Evolutionary conservation across 1,140 invertebrate genomes (phyloP).

Genomic region (Microplitis demolitor): DNA sequence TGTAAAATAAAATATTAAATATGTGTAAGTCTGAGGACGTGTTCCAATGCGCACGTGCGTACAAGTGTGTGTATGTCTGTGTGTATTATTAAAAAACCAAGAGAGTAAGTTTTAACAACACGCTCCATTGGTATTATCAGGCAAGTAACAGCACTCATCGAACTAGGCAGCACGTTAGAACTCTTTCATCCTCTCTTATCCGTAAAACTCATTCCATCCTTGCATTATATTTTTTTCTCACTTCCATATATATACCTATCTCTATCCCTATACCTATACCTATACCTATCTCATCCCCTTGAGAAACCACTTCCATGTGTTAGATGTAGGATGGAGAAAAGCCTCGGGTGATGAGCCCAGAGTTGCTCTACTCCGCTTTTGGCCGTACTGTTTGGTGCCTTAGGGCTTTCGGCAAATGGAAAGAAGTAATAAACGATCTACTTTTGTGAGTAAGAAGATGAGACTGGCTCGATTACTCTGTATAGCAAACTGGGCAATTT

Average conservation of each 20-base stretch:
- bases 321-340: conserved; percentile 2
- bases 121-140: conserved; percentile 23
- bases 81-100: conserved; percentile 29
- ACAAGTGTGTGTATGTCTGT: not conserved
- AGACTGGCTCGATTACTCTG: conserved; percentile 2
- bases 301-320: conserved; percentile 8
- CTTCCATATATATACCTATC: not conserved
- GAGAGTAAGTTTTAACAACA: conserved; percentile 48
- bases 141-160: conserved; percentile 12
- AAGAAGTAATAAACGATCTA: conserved; percentile 37
- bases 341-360: not conserved
- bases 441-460: conserved; percentile 11
- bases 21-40: not conserved
- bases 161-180: conserved; percentile 22
- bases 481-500: conserved; percentile 14
- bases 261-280: too few species aligned
- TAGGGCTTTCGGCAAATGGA: conserved; percentile 31
- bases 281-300: not conserved
- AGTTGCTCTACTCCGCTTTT: not conserved
- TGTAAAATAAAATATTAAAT: not conserved
- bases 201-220: conserved; percentile 11
- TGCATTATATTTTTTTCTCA: not conserved
- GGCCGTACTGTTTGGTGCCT: not conserved
- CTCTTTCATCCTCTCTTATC: conserved; percentile 14
- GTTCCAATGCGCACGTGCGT: not conserved